These are phyloP conservation scores for Ylistrum balloti DNA, from an alignment of 1,140 invertebrate genomes.

Conservation along the genomic window DNA sequence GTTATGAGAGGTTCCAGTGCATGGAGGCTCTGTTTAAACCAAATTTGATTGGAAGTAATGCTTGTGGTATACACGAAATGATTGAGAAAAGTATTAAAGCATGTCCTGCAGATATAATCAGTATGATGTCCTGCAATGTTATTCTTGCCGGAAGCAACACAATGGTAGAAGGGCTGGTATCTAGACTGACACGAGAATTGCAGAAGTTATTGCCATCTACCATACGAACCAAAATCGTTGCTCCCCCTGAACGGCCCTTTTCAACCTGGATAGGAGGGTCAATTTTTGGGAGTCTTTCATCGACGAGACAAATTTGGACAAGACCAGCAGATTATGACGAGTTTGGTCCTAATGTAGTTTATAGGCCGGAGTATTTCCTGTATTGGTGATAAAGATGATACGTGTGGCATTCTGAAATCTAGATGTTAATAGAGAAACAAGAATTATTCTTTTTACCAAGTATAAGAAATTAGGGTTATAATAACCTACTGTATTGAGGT, in stretches of 20 bases:
- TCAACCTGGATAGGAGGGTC: slow-evolving; percentile 53
- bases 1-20: slow-evolving; percentile 75
- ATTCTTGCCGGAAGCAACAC: slow-evolving; percentile 96
- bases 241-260: slow-evolving; percentile 87
- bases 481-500: no score
- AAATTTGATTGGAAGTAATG: slow-evolving; percentile 74
- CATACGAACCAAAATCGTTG: slow-evolving; percentile 92
- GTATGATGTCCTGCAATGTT: slow-evolving; percentile 94
- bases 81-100: slow-evolving; percentile 93
- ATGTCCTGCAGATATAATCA: slow-evolving; percentile 89
- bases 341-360: slow-evolving; percentile 50
- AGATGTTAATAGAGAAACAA: no score
- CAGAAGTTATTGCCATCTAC: slow-evolving; percentile 88
- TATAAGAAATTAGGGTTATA: no score
- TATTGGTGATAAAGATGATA: no score
- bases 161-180: slow-evolving; percentile 84
- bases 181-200: slow-evolving; percentile 87
- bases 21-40: slow-evolving; percentile 88
- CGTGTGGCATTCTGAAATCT: background rate
- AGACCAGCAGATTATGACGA: slow-evolving; percentile 53
- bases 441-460: no score
- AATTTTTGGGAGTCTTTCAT: background rate
- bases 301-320: background rate
- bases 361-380: slow-evolving; percentile 15
- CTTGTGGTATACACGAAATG: slow-evolving; percentile 81